Evolutionary conservation across 2,888 invertebrate species (phyloP).

Genomic region (Epinotia bilunana): DNA sequence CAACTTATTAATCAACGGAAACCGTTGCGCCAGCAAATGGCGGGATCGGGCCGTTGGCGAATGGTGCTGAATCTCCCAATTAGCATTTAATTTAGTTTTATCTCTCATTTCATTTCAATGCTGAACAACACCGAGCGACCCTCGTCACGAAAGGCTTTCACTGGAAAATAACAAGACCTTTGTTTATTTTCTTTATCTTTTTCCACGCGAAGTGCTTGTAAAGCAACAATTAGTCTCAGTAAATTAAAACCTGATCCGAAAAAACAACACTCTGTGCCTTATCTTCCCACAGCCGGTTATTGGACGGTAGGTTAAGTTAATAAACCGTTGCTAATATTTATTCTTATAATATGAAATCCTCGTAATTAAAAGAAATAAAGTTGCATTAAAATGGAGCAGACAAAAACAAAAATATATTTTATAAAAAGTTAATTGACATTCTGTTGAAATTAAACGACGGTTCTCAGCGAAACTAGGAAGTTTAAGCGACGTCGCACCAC

Average conservation of each 20-base stretch:
- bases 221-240: constrained; percentile 67
- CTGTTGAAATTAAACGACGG: constrained; percentile 55
- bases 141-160: constrained; percentile 74
- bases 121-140: constrained; percentile 72
- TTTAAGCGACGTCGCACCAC: constrained; percentile 60
- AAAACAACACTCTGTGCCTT: constrained; percentile 66
- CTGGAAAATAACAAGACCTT: constrained; percentile 70
- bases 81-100: constrained; percentile 80
- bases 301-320: constrained; percentile 31
- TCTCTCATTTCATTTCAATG: constrained; percentile 76
- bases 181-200: constrained; percentile 75
- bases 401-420: constrained; percentile 8
- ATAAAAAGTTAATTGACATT: constrained; percentile 46
- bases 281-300: constrained; percentile 54
- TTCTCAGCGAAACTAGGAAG: constrained; percentile 50
- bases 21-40: constrained; percentile 60
- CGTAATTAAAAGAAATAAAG: constrained; percentile 16
- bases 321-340: constrained; percentile 43
- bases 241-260: constrained; percentile 70
- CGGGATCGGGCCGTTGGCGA: constrained; percentile 59
- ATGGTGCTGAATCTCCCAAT: constrained; percentile 71
- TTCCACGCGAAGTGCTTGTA: constrained; percentile 65
- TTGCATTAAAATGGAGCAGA: not conserved
- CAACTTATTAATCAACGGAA: constrained; percentile 63
- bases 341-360: constrained; percentile 10